Evolutionary conservation across 2,888 invertebrate species (phyloP).

Genomic region (Meandrusa payeni): DNA sequence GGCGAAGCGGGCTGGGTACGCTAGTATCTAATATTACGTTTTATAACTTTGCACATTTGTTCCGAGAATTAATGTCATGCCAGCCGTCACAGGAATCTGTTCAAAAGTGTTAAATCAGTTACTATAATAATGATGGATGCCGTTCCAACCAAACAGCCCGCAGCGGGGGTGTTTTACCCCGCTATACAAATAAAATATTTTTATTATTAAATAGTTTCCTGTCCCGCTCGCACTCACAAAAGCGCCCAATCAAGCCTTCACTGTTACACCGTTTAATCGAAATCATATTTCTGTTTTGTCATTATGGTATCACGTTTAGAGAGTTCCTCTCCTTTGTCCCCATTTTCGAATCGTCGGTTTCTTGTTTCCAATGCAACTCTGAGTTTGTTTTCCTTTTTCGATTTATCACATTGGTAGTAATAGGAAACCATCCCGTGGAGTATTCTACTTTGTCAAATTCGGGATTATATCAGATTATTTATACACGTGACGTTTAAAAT

Average conservation of each 20-base stretch:
- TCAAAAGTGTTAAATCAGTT: slow-evolving; percentile 81
- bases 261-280: slow-evolving; percentile 73
- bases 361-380: slow-evolving; percentile 73
- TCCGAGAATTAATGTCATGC: slow-evolving; percentile 47
- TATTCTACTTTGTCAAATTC: slow-evolving; percentile 31
- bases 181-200: slow-evolving; percentile 80
- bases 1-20: no score
- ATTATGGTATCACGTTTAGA: slow-evolving; percentile 77
- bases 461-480: slow-evolving; percentile 29
- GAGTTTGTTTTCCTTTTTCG: slow-evolving; percentile 55
- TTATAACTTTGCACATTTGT: slow-evolving; percentile 39
- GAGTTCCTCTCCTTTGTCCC: slow-evolving; percentile 77
- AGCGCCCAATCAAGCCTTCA: slow-evolving; percentile 46
- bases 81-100: slow-evolving; percentile 70
- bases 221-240: slow-evolving; percentile 56
- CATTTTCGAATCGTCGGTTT: slow-evolving; percentile 69
- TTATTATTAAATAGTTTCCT: slow-evolving; percentile 73
- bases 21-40: neutral
- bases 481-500: slow-evolving; percentile 23
- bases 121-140: slow-evolving; percentile 80
- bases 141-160: slow-evolving; percentile 73
- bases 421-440: slow-evolving; percentile 43
- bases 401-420: slow-evolving; percentile 58
- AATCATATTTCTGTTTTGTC: slow-evolving; percentile 81
- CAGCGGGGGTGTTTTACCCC: slow-evolving; percentile 80